A percentile compares a stretch with the other conserved stretches of the same genome.
These are phyloP conservation scores for Fundulus diaphanus DNA, from an alignment of 2,797 vertebrate genomes.

Conservation along the genomic window DNA sequence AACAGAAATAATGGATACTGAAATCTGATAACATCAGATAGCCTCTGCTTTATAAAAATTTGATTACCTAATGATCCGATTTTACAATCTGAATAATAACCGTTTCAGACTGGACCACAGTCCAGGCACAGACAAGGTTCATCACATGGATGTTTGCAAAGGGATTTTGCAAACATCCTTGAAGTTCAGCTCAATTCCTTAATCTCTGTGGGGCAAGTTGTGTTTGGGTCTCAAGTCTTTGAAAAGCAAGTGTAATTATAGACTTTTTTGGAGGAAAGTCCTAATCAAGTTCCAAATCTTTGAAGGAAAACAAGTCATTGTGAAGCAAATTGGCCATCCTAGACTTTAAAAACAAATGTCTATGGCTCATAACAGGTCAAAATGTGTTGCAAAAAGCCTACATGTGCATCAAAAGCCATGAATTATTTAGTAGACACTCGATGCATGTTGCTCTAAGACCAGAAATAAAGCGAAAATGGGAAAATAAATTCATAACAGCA, in stretches of 20 bases:
- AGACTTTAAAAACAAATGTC: constrained; percentile 1
- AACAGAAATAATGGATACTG: constrained; percentile 7
- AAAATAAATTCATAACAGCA: constrained; percentile 5
- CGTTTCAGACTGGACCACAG: constrained; percentile 16
- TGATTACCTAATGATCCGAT: too few relatives aligned
- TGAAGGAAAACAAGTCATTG: too few relatives aligned
- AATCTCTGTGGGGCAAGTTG: too few relatives aligned
- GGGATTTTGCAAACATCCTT: too few relatives aligned
- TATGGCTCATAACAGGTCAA: constrained; percentile 2
- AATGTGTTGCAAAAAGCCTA: constrained; percentile 6
- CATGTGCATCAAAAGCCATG: background rate
- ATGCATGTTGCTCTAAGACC: background rate
- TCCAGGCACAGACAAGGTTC: too few relatives aligned
- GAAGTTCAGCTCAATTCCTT: too few relatives aligned
- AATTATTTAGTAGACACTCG: background rate
- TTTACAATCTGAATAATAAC: constrained; percentile 27
- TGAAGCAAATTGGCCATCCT: too few relatives aligned
- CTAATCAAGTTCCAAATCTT: too few relatives aligned
- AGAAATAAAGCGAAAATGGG: constrained; percentile 1
- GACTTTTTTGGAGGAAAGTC: too few relatives aligned
- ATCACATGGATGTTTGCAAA: too few relatives aligned
- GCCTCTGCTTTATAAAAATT: background rate
- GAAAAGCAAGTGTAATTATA: too few relatives aligned
- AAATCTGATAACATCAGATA: constrained; percentile 29
- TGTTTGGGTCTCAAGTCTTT: too few relatives aligned